Percentiles rank a stretch among this genome's conserved stretches.
Evolutionary conservation across 2,113 vertebrate genomes (phyloP).

Genomic region (Chaetops frenatus): DNA sequence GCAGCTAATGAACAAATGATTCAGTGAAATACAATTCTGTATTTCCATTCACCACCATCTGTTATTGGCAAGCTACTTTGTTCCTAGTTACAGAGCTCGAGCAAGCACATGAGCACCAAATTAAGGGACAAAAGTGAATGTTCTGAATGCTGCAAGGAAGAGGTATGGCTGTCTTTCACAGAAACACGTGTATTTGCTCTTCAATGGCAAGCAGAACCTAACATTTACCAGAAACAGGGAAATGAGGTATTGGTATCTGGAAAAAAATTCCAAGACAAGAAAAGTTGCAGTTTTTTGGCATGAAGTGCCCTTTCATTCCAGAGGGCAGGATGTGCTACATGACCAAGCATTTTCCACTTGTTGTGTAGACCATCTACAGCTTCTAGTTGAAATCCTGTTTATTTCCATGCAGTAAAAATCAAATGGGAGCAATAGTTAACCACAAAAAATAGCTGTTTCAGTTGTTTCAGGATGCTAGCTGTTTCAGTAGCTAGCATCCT

Average conservation of each 20-base stretch:
- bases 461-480: too few relatives aligned
- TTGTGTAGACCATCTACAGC: background rate
- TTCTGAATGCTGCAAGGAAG: background rate
- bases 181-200: background rate
- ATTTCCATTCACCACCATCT: constrained; percentile 45
- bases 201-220: background rate
- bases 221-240: background rate
- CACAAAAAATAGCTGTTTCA: background rate
- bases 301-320: background rate
- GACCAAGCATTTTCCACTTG: background rate
- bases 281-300: rapidly evolving
- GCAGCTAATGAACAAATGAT: constrained; percentile 40
- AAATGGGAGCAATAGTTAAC: background rate
- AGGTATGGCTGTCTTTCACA: background rate
- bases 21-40: background rate
- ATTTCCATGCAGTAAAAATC: background rate
- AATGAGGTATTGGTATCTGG: background rate
- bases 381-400: background rate
- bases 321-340: background rate
- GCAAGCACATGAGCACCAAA: background rate
- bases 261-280: background rate
- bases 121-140: background rate
- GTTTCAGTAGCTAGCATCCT: background rate
- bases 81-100: background rate
- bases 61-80: constrained; percentile 31